Evolutionary conservation across 1,140 invertebrate genomes (phyloP), one percentile per base, ranked within the genome.

Genomic region (Bombus sibiricus): DNA sequence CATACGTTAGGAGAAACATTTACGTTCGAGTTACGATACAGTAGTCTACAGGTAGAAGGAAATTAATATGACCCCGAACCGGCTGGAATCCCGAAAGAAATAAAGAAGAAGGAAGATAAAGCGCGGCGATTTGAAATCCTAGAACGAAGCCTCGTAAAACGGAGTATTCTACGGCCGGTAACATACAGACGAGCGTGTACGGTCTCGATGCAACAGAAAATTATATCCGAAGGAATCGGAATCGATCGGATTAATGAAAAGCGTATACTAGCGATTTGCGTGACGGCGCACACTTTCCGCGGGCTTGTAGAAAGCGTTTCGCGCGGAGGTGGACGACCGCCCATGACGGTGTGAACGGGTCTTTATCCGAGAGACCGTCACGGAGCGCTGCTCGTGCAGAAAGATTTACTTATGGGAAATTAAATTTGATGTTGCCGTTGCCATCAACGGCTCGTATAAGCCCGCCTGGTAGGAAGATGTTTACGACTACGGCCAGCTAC

Each of bases 391-490:
- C 71, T 76, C 88, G 91, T 86, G 89, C 78, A 80, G 83, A 92
- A 92, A 93, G 92, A 94, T 94, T 94, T 94, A 92, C 90, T 94
- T 91, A 92, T 92, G 90, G 88, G 91, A 93, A 94, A 95, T 93
- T 92, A 94, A 94, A 95, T 94, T 93, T 93, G 91, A 94, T 93
- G 92, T 89, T 90, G 92, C 88, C 87, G 90, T 90, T 90, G 91
- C 90, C 93, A 94, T 94, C 93, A 94, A 93, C 92, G 91, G 93
- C 91, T 94, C 93, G 93, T 93, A 94, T 93, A 93, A 93, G 90
- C 92, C 91, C 88, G 87, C 89, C 89, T 88, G 90, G 92, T 91
- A 92, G 91, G 88, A 92, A 91, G 91, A 93, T 94, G 92, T 94
- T 94, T 94, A 94, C 91, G 92, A 93, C 92, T 91, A 86, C 86